Evolutionary conservation across 2,888 invertebrate species (phyloP), one percentile per base, ranked within the genome.

Genomic region (Luperina testacea): DNA sequence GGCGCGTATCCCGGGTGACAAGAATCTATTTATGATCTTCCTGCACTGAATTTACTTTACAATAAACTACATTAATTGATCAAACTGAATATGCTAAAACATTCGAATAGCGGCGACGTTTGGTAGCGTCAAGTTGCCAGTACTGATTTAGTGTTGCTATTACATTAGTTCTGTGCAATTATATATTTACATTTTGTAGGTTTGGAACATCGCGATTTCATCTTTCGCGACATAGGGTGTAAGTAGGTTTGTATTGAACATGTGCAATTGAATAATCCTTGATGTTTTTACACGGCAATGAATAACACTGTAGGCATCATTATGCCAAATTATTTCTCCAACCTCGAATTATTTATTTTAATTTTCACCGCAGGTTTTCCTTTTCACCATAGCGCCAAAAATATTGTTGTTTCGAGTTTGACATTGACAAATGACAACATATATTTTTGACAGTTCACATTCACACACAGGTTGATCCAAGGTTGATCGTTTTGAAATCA

Each of bases 261-360:
- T 53, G 20, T 72, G n/a, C 51, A 72, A 72, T 42, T 17, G 8
- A 51, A 42, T 53, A 73, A 73, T 27, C 24, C 73, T 15, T 74
- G 9, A 20, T 9, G 20, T 53, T 74, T 51, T 73, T 53, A 73
- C 20, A 27, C 20, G 11, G 42, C 17, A 42, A 24, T 42, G 24
- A 20, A 27, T 51, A 74, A 73, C 9, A 72, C 6, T n/a, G 1
- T 9, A 2, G 9, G 7, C 6, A 27, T 9, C 24, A 51, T 6
- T 6, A 20, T 5, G 20, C 13, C 8, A n/a, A 32, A n/a, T 51
- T 69, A 48, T 20, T 20, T 72, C 2, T n/a, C 48, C n/a, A 71
- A 71, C 17, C 13, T 8, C 73, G 20, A 72, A 27, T 15, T 8
- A 11, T 17, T 53, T 61, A 4, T 61, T 71, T 32, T 53, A 15